Evolutionary conservation across 2,113 vertebrate species (phyloP), one percentile per base, ranked within the genome.

Genomic region (Ciconia boyciana): DNA sequence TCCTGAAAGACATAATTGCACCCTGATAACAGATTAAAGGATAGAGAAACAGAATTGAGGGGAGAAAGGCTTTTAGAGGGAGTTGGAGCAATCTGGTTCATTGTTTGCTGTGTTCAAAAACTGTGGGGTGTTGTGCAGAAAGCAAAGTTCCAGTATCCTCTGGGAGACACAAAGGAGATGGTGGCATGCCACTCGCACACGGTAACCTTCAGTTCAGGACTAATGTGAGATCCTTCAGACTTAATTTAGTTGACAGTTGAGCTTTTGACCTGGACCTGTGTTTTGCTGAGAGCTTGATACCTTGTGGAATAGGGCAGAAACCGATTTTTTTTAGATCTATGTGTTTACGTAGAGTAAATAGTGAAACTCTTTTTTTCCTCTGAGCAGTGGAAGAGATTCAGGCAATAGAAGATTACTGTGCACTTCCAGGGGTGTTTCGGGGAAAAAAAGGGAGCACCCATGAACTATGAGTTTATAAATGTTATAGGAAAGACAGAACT

Each of bases 241-340:
- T 87, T 89, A 19, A 57, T 79, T 91, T 25, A 72, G 44, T 72
- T 91, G 44, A 20, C 39, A 39, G 16, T 55, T 6, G 6, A 65
- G 71, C 57, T 55, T 90, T 65, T 90, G 62, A 80, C 43, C 81
- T 87, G 16, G 28, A 85, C 14, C 25, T 62, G 28, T 90, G 32
- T 78, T 91, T 68, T 83, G 46, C 87, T 85, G 74, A 62, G 75
- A 83, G 66, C 57, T 78, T 12, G 1, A 2, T 57, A 60, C 39
- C 31, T 36, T 52, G n/a, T 57, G 52, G 83, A 57, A 8, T 8
- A 76, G 36, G 28, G 31, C 74, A 78, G 65, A 89, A 92, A 62
- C 1, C 3, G 2, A 2, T 91, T 43, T 43, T 70, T 82, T 68
- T 7, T 0, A 58, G 36, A 43, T 36, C 44, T 52, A 0, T 60